A percentile compares a stretch with the other conserved stretches of the same genome.
Evolutionary conservation across 2,888 invertebrate genomes (phyloP).

Genomic region (Bellardia pandia): DNA sequence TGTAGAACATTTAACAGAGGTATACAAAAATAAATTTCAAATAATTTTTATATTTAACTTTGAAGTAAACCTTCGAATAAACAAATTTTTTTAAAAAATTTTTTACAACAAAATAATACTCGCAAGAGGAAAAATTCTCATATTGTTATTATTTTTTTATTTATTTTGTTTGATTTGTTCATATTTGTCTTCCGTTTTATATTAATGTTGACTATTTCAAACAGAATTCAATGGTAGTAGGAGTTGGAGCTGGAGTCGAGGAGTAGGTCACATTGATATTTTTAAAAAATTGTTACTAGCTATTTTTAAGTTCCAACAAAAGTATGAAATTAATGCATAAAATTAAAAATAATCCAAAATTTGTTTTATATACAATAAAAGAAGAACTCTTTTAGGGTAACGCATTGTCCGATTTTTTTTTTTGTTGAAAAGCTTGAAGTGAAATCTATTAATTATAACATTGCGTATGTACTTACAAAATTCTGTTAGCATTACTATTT

Average conservation of each 20-base stretch:
- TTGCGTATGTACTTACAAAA: no score
- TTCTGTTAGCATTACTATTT: no score
- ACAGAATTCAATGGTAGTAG: conserved; percentile 7
- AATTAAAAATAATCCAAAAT: not conserved
- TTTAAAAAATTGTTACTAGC: conserved; percentile 34
- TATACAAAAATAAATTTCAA: no score
- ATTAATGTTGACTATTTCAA: conserved; percentile 38
- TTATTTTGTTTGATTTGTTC: conserved; percentile 23
- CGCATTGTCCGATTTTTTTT: not conserved
- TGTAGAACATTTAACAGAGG: no score
- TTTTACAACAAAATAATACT: no score
- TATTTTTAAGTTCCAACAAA: conserved; percentile 38
- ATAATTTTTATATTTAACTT: no score
- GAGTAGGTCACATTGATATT: conserved; percentile 38
- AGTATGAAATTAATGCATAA: not conserved
- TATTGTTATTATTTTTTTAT: no score
- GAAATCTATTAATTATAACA: no score
- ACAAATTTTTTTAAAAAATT: no score
- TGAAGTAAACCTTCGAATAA: no score
- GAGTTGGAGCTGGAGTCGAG: conserved; percentile 25
- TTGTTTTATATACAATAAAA: conserved; percentile 21
- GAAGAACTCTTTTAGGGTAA: not conserved
- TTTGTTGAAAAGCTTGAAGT: not conserved
- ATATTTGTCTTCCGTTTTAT: conserved; percentile 31
- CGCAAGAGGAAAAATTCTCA: no score